phyloP scores from a whole-genome alignment of 1,140 invertebrate genomes.

The Lordiphosa stackelbergi region DNA sequence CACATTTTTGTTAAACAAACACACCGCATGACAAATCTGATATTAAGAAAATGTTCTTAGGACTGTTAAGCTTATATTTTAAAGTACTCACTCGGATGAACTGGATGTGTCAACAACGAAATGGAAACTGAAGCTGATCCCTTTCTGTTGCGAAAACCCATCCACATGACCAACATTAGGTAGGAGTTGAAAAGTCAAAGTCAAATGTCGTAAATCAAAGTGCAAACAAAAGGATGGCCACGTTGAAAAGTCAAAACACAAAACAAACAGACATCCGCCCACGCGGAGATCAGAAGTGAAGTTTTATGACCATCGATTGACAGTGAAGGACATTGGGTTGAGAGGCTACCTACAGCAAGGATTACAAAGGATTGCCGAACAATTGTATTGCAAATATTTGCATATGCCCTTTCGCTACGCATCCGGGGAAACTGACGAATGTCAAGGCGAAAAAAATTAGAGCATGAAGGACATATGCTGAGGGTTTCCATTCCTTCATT shows the following conservation, averaged over 20 bases:
- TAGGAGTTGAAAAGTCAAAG: constrained; percentile 24
- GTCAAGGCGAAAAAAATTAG: constrained; percentile 40
- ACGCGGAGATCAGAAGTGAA: constrained; percentile 17
- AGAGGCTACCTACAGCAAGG: constrained; percentile 53
- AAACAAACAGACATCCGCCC: constrained; percentile 47
- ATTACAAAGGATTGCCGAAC: constrained; percentile 73
- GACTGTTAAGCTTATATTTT: no score
- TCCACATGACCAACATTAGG: constrained; percentile 23
- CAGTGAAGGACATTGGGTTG: constrained; percentile 37
- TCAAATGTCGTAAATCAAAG: constrained; percentile 60
- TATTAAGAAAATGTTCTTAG: no score
- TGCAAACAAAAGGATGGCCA: constrained; percentile 41
- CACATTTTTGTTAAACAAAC: no score
- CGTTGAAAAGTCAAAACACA: constrained; percentile 53
- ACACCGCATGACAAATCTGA: no score
- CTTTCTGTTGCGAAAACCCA: constrained; percentile 9
- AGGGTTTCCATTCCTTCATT: constrained; percentile 10
- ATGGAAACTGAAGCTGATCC: constrained; percentile 49
- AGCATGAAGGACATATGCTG: constrained; percentile 34
- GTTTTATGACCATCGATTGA: constrained; percentile 65
- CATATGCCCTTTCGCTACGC: constrained; percentile 56
- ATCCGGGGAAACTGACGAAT: constrained; percentile 29
- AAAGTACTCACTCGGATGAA: constrained; percentile 6
- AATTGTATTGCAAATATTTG: constrained; percentile 63
- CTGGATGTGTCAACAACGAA: constrained; percentile 43